These are phyloP conservation scores for Drosophila monieri DNA, from an alignment of 2,888 invertebrate species.

Conservation along the genomic window DNA sequence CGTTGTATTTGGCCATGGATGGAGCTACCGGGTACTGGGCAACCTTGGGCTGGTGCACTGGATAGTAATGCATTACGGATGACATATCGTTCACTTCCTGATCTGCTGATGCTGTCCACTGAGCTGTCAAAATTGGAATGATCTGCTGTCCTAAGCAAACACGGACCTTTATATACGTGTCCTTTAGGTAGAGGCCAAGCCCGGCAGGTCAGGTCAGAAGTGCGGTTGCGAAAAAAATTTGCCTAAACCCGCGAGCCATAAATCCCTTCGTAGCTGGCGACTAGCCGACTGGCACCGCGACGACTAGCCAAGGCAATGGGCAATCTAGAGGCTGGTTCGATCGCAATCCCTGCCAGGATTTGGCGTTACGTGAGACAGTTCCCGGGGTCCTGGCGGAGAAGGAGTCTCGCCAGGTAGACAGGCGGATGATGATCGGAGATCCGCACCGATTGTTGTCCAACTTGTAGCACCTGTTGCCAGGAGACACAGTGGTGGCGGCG, in stretches of 20 bases:
- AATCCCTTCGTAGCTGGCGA: slow-evolving; percentile 62
- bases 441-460: slow-evolving; percentile 51
- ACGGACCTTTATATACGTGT: slow-evolving; percentile 20
- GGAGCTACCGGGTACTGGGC: slow-evolving; percentile 42
- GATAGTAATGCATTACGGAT: slow-evolving; percentile 74
- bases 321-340: slow-evolving; percentile 73
- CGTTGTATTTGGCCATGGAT: slow-evolving; percentile 58
- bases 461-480: slow-evolving; percentile 68
- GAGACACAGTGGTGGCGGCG: slow-evolving; percentile 31
- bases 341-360: slow-evolving; percentile 70
- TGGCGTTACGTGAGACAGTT: slow-evolving; percentile 60
- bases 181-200: slow-evolving; percentile 13
- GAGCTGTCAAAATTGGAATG: slow-evolving; percentile 54
- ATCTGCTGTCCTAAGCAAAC: slow-evolving; percentile 39
- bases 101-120: slow-evolving; percentile 30
- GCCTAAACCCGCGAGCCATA: slow-evolving; percentile 72
- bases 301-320: slow-evolving; percentile 63
- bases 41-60: slow-evolving; percentile 66
- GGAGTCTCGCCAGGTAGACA: slow-evolving; percentile 50
- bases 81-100: slow-evolving; percentile 43
- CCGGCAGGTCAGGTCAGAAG: slow-evolving; percentile 11
- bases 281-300: slow-evolving; percentile 23
- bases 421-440: slow-evolving; percentile 61
- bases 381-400: slow-evolving; percentile 14
- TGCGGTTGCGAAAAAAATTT: slow-evolving; percentile 67